phyloP scores from a whole-genome alignment of 2,888 invertebrate species.

The Ophion obscuratus region DNA sequence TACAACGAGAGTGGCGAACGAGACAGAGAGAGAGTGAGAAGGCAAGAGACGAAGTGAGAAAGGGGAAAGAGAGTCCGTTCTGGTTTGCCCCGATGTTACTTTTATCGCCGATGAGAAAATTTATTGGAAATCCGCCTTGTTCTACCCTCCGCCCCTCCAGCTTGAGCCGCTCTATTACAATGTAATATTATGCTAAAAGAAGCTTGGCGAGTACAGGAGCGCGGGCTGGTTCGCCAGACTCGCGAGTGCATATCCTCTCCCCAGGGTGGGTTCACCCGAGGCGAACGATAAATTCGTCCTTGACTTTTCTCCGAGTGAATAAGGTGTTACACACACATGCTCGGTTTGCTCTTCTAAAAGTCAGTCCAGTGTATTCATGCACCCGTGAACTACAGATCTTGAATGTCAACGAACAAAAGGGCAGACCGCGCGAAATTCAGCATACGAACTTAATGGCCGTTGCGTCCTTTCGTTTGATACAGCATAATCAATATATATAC shows the following conservation, averaged over 20 bases:
- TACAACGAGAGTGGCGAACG: conserved; percentile 73
- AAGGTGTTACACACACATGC: not conserved
- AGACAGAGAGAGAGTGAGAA: conserved; percentile 26
- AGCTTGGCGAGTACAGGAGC: conserved; percentile 65
- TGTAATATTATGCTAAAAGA: conserved; percentile 76
- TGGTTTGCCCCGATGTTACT: conserved; percentile 68
- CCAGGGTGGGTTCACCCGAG: conserved; percentile 67
- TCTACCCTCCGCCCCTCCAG: conserved; percentile 44
- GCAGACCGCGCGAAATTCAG: not conserved
- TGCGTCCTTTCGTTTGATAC: not conserved
- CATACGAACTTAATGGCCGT: not conserved
- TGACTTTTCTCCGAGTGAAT: conserved; percentile 54
- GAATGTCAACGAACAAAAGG: not conserved
- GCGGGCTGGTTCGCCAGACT: conserved; percentile 36
- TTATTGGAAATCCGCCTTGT: conserved; percentile 76
- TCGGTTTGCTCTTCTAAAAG: conserved; percentile 4
- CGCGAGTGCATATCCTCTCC: conserved; percentile 30
- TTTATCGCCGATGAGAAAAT: conserved; percentile 78
- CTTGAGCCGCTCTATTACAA: conserved; percentile 73
- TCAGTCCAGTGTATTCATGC: conserved; percentile 1
- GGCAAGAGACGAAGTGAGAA: not conserved
- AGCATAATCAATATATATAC: not conserved
- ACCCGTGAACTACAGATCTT: conserved; percentile 9
- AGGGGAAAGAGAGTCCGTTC: conserved; percentile 27
- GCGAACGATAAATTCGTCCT: conserved; percentile 74